Evolutionary conservation across 2,113 vertebrate genomes (phyloP), one percentile per base, ranked within the genome.

Genomic region (Neotragus moschatus): DNA sequence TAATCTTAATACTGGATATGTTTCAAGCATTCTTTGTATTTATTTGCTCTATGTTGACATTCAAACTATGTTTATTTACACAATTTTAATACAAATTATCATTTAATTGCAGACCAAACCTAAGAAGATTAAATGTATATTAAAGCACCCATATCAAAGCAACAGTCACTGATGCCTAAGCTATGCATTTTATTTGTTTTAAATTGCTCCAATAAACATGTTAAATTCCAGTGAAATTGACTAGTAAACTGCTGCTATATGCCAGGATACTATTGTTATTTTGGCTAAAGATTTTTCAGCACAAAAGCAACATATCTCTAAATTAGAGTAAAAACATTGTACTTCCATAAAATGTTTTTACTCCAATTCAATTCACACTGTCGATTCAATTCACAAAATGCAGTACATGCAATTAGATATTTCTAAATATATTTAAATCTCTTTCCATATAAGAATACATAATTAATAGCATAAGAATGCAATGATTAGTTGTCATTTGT

Each of bases 1-100:
- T 98, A 80, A 33, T 98, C 98, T 97, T 81, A 86, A 95, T 82
- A 47, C 94, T 98, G 98, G 97, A 97, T 98, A 97, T 80, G 47
- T 98, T 98, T 99, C 98, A 98, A 98, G n/a, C 66, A 70, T 70
- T 70, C 96, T 94, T 66, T 97, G 91, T 98, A 97, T 97, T 98
- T 98, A 96, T 99, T 99, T 98, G 91, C 98, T 98, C 97, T 96
- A 80, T 97, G 92, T 98, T 97, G 97, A 96, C 75, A 97, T 98
- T 90, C 95, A 97, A 97, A 97, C 94, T 94, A 97, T 97, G 3
- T 98, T 99, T 98, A 98, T 98, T 98, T 98, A 97, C 92, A 97
- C 97, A 97, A 97, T 98, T 98, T 97, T 96, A 97, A 98, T 98
- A 98, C 98, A 98, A 99, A 99, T 98, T 98, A 98, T 97, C 98